Conservation (phyloP, 2,888 invertebrate species). For the Diloba caeruleocephala region DNA sequence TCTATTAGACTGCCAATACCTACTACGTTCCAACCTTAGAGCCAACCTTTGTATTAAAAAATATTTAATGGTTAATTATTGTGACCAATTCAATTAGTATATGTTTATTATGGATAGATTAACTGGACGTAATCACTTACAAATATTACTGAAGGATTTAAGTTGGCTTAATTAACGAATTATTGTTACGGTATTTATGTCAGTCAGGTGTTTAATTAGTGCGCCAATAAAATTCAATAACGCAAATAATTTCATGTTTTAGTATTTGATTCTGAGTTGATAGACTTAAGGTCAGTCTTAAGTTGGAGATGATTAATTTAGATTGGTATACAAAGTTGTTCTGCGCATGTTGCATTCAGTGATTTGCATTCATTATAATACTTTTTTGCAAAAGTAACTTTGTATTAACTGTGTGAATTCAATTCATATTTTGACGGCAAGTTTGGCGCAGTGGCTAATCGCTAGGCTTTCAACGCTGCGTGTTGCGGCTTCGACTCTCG, state of each 20-base stretch:
- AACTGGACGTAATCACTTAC: conserved; percentile 17
- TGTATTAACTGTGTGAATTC: too few species aligned
- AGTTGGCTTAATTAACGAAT: conserved; percentile 10
- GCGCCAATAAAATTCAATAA: neutral
- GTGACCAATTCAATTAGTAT: conserved; percentile 46
- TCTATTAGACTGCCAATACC: conserved; percentile 26
- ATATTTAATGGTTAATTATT: conserved; percentile 32
- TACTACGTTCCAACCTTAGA: conserved; percentile 37
- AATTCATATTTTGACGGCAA: too few species aligned
- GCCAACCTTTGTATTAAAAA: conserved; percentile 26
- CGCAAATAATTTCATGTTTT: neutral
- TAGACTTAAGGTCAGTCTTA: too few species aligned
- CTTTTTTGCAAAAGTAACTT: too few species aligned
- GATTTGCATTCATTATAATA: too few species aligned
- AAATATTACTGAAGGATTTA: conserved; percentile 14
- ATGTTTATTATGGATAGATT: conserved; percentile 27
- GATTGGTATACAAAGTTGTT: too few species aligned
- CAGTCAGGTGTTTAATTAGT: conserved; percentile 12
- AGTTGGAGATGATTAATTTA: too few species aligned
- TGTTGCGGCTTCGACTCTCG: too few species aligned
- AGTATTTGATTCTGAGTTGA: too few species aligned
- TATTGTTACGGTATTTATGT: conserved; percentile 26
- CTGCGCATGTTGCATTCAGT: too few species aligned
- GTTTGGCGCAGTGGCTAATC: too few species aligned
- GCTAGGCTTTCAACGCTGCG: too few species aligned